Evolutionary conservation across 2,888 invertebrate species (phyloP).

Genomic region (Taenaris catops): DNA sequence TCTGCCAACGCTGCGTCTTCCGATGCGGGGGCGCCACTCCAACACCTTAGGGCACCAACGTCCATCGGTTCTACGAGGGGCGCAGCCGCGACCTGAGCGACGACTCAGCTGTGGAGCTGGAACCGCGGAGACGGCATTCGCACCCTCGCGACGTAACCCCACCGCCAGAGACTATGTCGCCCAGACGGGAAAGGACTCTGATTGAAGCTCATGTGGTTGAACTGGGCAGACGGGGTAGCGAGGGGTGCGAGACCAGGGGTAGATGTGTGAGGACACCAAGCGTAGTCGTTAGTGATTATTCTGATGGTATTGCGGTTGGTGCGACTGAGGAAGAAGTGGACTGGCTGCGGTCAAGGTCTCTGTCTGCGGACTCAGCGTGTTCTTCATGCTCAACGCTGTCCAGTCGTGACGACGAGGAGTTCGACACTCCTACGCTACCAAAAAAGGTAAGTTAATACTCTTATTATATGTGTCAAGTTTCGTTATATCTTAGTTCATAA

Average conservation of each 20-base stretch:
- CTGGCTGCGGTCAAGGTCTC: constrained; percentile 67
- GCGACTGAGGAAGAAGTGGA: constrained; percentile 67
- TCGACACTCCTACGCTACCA: constrained; percentile 61
- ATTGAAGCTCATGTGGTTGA: constrained; percentile 80
- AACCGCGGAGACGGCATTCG: constrained; percentile 66
- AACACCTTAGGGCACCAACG: no score
- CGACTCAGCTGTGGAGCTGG: constrained; percentile 78
- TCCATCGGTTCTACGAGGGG: no score
- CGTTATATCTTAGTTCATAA: no score
- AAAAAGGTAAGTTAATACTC: constrained; percentile 80
- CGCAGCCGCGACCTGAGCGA: constrained; percentile 70
- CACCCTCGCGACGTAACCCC: constrained; percentile 63
- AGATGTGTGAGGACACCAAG: constrained; percentile 89
- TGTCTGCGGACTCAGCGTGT: constrained; percentile 85
- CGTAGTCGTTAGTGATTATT: constrained; percentile 93
- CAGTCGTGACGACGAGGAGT: constrained; percentile 84
- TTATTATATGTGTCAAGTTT: no score
- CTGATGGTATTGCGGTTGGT: constrained; percentile 81
- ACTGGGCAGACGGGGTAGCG: constrained; percentile 71
- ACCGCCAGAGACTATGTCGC: constrained; percentile 61
- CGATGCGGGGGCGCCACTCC: no score
- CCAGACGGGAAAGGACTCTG: constrained; percentile 58
- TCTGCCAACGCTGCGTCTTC: no score
- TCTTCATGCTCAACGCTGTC: constrained; percentile 88
- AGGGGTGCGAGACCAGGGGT: constrained; percentile 67